Evolutionary conservation across 2,797 vertebrate genomes (phyloP), one percentile per base, ranked within the genome.

Genomic region (Poeciliopsis infans): DNA sequence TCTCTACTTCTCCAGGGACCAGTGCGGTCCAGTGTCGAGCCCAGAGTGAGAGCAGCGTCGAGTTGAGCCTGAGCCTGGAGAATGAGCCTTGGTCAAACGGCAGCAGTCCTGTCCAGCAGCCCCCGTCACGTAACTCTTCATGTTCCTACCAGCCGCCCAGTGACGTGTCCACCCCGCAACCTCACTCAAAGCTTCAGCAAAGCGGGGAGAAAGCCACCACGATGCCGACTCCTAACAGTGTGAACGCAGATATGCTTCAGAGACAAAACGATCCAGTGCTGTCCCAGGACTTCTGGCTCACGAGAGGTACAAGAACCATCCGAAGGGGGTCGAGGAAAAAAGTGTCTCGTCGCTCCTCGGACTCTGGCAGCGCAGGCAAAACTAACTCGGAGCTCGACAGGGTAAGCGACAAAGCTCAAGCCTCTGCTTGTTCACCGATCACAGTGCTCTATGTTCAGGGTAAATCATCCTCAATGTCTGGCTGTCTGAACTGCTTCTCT

Each of bases 31-130:
- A 96, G 89, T 97, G 96, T 94, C 96, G 97, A 76, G 97, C 97
- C 1, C 97, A 97, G 46, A 99, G 98, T 83, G 97, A 98, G 90
- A 98, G 97, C 96, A 98, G 97, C 2, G 97, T 97, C 31, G 98
- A 98, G 82, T 98, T 97, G 88, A 97, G 95, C 86, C 85, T 97
- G 85, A 95, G 96, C 47, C 95, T 97, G 57, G 97, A 98, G 59
- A 96, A 96, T 23, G 97, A 98, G 87, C 95, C 96, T 0, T 98
- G 97, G 97, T 98, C 97, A 73, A 97, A 97, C 72, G 97, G 97
- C 94, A 98, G 97, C 90, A 98, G 97, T 78, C 94, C 97, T 0
- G 95, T 97, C 70, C 97, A 97, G 88, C 92, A 92, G 82, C 88
- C 92, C 7, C 92, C 87, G 1, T 89, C 97, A 70, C 96, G 95